Base-by-base conservation (phyloP, 2,113 vertebrate species). In the Struthidea cinerea region DNA sequence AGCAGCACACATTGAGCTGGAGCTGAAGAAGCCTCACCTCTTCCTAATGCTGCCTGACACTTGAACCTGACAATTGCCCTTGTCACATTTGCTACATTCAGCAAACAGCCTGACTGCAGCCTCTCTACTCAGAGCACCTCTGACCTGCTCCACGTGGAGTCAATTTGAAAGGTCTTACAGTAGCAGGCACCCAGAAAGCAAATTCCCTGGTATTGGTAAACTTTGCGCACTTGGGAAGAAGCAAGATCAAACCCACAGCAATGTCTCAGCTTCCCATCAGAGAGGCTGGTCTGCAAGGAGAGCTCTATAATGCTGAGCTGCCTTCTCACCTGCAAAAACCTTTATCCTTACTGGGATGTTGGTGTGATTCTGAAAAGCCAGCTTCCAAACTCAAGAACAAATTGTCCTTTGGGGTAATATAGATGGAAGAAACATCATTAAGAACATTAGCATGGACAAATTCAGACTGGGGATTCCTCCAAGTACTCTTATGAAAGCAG, bases 221-320 rank as follows among this genome's bases (percentile, higher is more conserved):
- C 21, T 28, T 10, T 19, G 13, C 37, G 23, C 32, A 12, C 12
- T 39, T 42, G 50, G n/a, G 30, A 74, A 63, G 50, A 86, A 65
- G 23, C 16, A 70, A 67, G n/a, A 61, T 35, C 46, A 57, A 64
- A 52, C 11, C 6, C 47, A 42, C 15, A 39, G 13, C 28, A 33
- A 42, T 14, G 35, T 33, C 6, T 83, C 27, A 47, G 2, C 30
- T n/a, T 83, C 32, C 32, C 3, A 4, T 26, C 5, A 10, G 23
- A 74, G 16, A 47, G 9, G 6, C 10, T 64, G 0, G 0, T 41
- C 0, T 2, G 24, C 2, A 6, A 79, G 53, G 32, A 87, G 21
- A 55, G 7, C 10, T 76, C 32, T 5, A 0, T 21, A 50, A 73
- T 1, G 0, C 60, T 56, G 35, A 84, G 52, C 57, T 5, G 0